Evolutionary conservation across 2,888 invertebrate species (phyloP), one percentile per base, ranked within the genome.

Genomic region (Timema cristinae): DNA sequence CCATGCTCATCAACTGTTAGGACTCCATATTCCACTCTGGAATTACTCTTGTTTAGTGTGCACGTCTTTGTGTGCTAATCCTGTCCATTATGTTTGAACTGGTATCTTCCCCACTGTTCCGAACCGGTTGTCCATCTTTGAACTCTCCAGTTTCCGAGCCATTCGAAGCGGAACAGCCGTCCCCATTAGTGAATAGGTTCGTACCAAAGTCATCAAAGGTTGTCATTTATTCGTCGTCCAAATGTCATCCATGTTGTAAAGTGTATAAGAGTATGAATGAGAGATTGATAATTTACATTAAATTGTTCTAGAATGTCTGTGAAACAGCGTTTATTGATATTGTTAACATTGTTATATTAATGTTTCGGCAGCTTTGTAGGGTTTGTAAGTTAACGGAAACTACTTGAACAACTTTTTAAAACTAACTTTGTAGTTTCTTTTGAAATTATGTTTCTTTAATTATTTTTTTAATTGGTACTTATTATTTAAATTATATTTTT

Each of bases 101-200:
- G 49, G 68, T 71, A 72, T 74, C 74, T 74, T 74, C 74, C 74
- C 72, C 71, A 73, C 72, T 74, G 72, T 68, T 74, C 74, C 71
- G 71, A 71, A 76, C 77, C 76, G 73, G 72, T 73, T 76, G 77
- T 77, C 77, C 77, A 77, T 70, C 72, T 70, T 72, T 72, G 66
- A 72, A 50, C 50, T 50, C 72, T 71, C 51, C 63, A 74, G 75
- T 80, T 80, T 83, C 83, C 83, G 83, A 83, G 83, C 83, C 83
- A 81, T 79, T 81, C 81, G 82, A 83, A 77, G 81, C 81, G 82
- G 82, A 82, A 81, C 80, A 79, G 81, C 83, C 83, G 83, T 83
- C 83, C 83, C 82, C 72, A 56, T 69, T 13, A 47, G 66, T 67
- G 52, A 63, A 67, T 61, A 66, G 11, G 7, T 50, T 72, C 47